A percentile compares a stretch with the other conserved stretches of the same genome.
Evolutionary conservation across 2,113 vertebrate species (phyloP).

Genomic region (Helogale parvula): DNA sequence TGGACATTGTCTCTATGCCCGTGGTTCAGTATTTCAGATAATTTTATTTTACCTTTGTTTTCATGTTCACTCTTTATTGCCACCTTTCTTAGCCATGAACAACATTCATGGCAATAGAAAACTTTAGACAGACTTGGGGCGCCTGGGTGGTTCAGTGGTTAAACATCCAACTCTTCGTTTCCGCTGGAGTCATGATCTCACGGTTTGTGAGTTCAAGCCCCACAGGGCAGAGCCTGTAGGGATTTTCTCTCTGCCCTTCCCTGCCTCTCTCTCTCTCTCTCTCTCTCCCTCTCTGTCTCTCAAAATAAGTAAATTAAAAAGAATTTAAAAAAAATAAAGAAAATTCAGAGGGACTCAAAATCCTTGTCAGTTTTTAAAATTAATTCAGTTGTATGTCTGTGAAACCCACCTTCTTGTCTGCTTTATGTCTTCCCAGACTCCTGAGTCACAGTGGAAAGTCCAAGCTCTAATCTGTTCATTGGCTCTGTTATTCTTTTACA

Average conservation of each 20-base stretch:
- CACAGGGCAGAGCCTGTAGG: too few species aligned
- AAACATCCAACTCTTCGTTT: too few species aligned
- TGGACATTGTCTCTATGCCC: slow-evolving; percentile 12
- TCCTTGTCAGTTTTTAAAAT: not conserved
- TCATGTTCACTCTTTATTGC: not conserved
- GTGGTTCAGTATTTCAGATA: slow-evolving; percentile 26
- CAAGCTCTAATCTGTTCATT: not conserved
- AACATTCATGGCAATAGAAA: not conserved
- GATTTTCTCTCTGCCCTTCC: too few species aligned
- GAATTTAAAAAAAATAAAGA: too few species aligned
- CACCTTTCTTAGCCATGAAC: not conserved
- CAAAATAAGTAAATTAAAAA: too few species aligned
- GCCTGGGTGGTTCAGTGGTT: too few species aligned
- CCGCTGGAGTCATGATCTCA: too few species aligned
- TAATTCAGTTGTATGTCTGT: not conserved
- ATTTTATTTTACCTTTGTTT: slow-evolving; percentile 30
- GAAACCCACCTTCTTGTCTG: not conserved
- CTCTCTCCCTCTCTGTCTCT: too few species aligned
- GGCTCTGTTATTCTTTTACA: not conserved
- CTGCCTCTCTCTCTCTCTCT: too few species aligned
- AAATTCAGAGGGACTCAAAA: not conserved
- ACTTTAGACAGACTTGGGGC: too few species aligned
- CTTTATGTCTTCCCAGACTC: not conserved
- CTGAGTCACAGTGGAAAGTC: not conserved
- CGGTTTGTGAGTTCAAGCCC: too few species aligned